These are phyloP conservation scores for Trichogramma pretiosum DNA, from an alignment of 1,140 invertebrate species.

Conservation along the genomic window DNA sequence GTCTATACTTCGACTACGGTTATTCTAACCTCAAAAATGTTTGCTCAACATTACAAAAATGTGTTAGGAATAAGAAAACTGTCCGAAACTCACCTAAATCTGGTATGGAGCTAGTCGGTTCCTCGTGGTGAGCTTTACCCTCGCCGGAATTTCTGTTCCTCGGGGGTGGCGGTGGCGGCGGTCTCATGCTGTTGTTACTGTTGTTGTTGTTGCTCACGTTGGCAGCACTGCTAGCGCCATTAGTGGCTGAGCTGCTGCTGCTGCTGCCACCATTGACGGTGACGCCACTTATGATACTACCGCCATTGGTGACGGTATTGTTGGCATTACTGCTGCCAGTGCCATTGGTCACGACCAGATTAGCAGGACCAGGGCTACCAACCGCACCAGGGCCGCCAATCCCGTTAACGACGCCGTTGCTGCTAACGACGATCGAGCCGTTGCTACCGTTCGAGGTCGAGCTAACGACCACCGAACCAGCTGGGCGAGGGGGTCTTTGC, in stretches of 20 bases:
- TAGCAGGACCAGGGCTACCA: too few species aligned
- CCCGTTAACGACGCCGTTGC: too few species aligned
- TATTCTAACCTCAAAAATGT: slow-evolving; percentile 3
- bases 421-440: slow-evolving; percentile 19
- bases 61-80: slow-evolving; percentile 4
- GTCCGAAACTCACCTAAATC: slow-evolving; percentile 62
- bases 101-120: slow-evolving; percentile 74
- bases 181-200: slow-evolving; percentile 46
- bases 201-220: slow-evolving; percentile 42
- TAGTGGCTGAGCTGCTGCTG: background rate
- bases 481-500: background rate
- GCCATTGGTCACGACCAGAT: too few species aligned
- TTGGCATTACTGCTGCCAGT: slow-evolving; percentile 11
- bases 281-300: slow-evolving; percentile 15
- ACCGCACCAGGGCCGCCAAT: too few species aligned
- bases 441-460: background rate
- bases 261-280: slow-evolving; percentile 20
- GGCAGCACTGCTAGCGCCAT: too few species aligned
- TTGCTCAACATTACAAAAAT: background rate
- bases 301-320: slow-evolving; percentile 18
- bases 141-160: slow-evolving; percentile 38
- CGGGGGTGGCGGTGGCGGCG: slow-evolving; percentile 48
- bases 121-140: slow-evolving; percentile 52
- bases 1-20: too few species aligned
- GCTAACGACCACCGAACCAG: background rate